Conservation (phyloP, 2,888 invertebrate species). For the Congeria kusceri region DNA sequence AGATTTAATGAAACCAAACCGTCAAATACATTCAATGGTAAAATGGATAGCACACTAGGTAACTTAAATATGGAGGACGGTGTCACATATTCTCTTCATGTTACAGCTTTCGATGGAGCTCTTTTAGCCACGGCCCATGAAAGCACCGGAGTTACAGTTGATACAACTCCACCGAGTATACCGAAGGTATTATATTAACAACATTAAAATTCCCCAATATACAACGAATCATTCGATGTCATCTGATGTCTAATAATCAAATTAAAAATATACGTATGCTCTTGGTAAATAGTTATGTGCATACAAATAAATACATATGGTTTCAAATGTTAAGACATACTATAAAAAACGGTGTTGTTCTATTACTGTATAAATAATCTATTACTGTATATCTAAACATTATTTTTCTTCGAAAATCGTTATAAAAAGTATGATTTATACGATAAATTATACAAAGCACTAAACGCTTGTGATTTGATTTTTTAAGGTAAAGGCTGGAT, state of each 20-base stretch:
- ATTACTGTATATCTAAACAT: too few relatives aligned
- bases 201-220: too few relatives aligned
- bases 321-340: too few relatives aligned
- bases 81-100: conserved; percentile 65
- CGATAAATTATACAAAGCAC: too few relatives aligned
- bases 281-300: too few relatives aligned
- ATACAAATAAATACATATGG: too few relatives aligned
- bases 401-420: conserved; percentile 4
- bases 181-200: conserved; percentile 64
- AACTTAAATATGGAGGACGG: conserved; percentile 59
- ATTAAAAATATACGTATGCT: too few relatives aligned
- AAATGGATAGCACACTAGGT: conserved; percentile 27
- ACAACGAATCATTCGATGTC: neutral
- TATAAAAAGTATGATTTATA: neutral
- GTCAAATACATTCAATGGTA: neutral
- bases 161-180: conserved; percentile 67
- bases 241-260: too few relatives aligned
- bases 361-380: too few relatives aligned
- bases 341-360: too few relatives aligned
- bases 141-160: conserved; percentile 69
- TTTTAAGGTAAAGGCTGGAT: conserved; percentile 60
- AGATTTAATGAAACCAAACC: conserved; percentile 42
- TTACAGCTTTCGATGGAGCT: conserved; percentile 71
- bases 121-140: conserved; percentile 66
- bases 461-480: neutral